Conservation (phyloP, 2,113 vertebrate genomes). For the Nesogale talazaci region DNA sequence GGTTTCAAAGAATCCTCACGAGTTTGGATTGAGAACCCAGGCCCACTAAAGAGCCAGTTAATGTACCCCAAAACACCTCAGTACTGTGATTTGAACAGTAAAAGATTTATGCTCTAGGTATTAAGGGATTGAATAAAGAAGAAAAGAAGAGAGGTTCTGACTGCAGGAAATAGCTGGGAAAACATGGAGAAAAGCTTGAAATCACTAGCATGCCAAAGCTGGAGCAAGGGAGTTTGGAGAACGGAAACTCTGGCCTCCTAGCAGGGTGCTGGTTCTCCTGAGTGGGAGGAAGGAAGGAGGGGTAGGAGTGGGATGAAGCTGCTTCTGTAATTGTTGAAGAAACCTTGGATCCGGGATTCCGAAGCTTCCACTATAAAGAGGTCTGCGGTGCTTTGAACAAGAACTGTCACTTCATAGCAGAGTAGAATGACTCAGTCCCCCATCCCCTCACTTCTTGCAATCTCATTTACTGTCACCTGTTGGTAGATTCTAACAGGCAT, state of each 20-base stretch:
- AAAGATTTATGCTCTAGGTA: neutral
- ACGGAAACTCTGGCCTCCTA: neutral
- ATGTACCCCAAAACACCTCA: slow-evolving; percentile 3
- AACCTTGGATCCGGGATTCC: slow-evolving; percentile 28
- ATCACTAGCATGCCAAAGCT: neutral
- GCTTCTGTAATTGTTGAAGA: neutral
- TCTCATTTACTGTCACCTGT: neutral
- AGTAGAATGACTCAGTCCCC: neutral
- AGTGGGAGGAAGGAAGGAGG: too few relatives aligned
- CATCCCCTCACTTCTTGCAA: neutral
- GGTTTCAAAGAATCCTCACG: neutral
- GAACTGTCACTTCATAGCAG: neutral
- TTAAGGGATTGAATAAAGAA: neutral
- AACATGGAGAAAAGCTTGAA: neutral
- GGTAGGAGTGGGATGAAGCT: neutral
- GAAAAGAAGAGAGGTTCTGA: neutral
- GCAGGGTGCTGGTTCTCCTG: neutral
- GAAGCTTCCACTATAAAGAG: slow-evolving; percentile 46
- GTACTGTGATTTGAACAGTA: neutral
- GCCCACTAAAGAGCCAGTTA: neutral
- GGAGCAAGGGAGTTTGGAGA: neutral
- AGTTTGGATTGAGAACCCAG: neutral
- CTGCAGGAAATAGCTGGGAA: neutral
- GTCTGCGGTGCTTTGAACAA: neutral
- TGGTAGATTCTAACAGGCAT: neutral